Evolutionary conservation across 2,888 invertebrate genomes (phyloP).

Genomic region (Euclidia mi): DNA sequence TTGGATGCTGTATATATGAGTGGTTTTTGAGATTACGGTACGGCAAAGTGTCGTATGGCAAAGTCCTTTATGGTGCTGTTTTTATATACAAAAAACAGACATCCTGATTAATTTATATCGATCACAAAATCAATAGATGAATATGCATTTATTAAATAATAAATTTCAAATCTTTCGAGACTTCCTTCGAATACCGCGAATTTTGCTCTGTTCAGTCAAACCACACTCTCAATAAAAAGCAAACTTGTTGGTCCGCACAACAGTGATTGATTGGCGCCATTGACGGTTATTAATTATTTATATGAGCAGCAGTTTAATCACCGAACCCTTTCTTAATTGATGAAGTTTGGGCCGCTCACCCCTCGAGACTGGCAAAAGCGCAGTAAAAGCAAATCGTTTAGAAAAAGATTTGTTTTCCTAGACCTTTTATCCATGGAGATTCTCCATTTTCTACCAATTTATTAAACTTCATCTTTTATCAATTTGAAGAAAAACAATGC

Average conservation of each 20-base stretch:
- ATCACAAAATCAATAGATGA: too few species aligned
- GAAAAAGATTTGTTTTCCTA: not conserved
- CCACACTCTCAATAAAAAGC: conserved; percentile 12
- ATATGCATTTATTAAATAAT: not conserved
- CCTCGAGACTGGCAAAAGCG: not conserved
- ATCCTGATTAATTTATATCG: too few species aligned
- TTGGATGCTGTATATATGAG: too few species aligned
- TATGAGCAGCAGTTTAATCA: conserved; percentile 40
- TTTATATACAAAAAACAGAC: too few species aligned
- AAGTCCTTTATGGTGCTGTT: too few species aligned
- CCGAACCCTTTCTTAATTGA: conserved; percentile 25
- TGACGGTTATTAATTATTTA: conserved; percentile 38
- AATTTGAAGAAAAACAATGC: too few species aligned
- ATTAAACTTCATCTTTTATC: too few species aligned
- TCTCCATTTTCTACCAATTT: too few species aligned
- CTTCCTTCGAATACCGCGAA: not conserved
- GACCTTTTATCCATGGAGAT: too few species aligned
- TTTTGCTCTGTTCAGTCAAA: conserved; percentile 3
- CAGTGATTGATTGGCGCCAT: conserved; percentile 42
- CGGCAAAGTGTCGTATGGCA: too few species aligned
- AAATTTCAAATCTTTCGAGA: not conserved
- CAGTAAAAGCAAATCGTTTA: conserved; percentile 8
- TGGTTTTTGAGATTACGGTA: too few species aligned
- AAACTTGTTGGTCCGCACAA: conserved; percentile 27
- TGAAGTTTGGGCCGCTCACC: conserved; percentile 20